Percentiles rank a stretch among this genome's conserved stretches.
These are phyloP conservation scores for Micropoecilia bifurca DNA, from an alignment of 2,797 vertebrate species.

Conservation along the genomic window DNA sequence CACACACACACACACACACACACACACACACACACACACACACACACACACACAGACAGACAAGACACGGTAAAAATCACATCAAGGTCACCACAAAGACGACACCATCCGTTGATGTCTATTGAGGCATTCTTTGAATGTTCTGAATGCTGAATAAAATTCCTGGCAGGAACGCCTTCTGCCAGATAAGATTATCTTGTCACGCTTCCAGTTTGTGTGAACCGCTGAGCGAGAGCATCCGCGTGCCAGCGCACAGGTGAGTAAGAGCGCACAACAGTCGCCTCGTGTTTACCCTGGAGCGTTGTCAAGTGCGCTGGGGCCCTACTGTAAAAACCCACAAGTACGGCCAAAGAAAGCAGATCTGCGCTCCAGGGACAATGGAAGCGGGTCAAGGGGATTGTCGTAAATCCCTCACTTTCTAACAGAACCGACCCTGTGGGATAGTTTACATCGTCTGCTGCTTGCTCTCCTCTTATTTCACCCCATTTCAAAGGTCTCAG, in stretches of 20 bases:
- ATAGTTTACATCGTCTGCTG: slow-evolving; percentile 65
- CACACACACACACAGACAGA: neutral
- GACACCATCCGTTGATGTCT: neutral
- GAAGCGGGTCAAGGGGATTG: slow-evolving; percentile 39
- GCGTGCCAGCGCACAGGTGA: neutral
- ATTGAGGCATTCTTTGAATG: neutral
- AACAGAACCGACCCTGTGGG: slow-evolving; percentile 63
- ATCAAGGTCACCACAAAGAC: neutral
- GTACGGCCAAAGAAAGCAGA: slow-evolving; percentile 33
- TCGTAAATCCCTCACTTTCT: slow-evolving; percentile 65
- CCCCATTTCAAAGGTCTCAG: slow-evolving; percentile 59
- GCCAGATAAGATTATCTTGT: slow-evolving; percentile 2
- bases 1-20: neutral
- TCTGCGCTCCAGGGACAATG: slow-evolving; percentile 11
- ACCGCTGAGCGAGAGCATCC: slow-evolving; percentile 1
- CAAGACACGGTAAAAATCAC: neutral
- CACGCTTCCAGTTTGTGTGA: slow-evolving; percentile 8
- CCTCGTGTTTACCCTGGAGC: slow-evolving; percentile 37
- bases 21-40: neutral
- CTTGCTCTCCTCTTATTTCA: slow-evolving; percentile 64
- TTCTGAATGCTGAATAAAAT: neutral
- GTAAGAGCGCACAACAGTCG: slow-evolving; percentile 22
- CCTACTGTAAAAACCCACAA: slow-evolving; percentile 39
- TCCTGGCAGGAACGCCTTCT: too few relatives aligned
- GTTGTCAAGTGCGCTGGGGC: slow-evolving; percentile 17